Percentiles rank a stretch among this genome's conserved stretches.
Evolutionary conservation across 2,888 invertebrate species (phyloP).

Genomic region (Harpalus rubripes): DNA sequence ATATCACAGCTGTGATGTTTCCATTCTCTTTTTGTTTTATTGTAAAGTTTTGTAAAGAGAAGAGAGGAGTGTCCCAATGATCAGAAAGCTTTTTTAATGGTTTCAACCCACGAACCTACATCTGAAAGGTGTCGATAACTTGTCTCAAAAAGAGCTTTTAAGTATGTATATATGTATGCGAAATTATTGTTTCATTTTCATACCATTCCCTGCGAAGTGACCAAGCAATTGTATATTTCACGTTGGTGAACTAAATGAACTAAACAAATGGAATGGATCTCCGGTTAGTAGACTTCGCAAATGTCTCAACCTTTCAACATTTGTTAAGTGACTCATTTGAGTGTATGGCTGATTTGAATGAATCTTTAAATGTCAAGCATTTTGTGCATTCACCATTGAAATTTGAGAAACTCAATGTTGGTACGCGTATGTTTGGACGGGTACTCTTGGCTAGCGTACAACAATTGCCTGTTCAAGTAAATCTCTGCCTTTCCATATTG

Average conservation of each 20-base stretch:
- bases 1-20: too few species aligned
- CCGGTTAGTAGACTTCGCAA: slow-evolving; percentile 6
- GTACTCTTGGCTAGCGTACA: background rate
- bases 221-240: slow-evolving; percentile 24
- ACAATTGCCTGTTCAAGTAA: background rate
- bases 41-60: too few species aligned
- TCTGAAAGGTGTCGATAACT: too few species aligned
- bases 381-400: slow-evolving; percentile 5
- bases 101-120: too few species aligned
- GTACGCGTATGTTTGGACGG: background rate
- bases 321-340: background rate
- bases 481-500: background rate
- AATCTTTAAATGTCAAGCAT: slow-evolving; percentile 5
- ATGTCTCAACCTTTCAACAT: slow-evolving; percentile 12
- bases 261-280: slow-evolving; percentile 18
- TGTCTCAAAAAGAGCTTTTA: too few species aligned
- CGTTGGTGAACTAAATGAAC: background rate
- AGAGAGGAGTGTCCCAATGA: too few species aligned
- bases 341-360: background rate
- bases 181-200: too few species aligned
- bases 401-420: background rate
- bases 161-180: too few species aligned
- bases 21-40: too few species aligned
- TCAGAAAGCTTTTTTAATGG: too few species aligned
- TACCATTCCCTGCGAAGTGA: background rate